Conservation (phyloP, 2,888 invertebrate species). For the Polydesmus complanatus region DNA sequence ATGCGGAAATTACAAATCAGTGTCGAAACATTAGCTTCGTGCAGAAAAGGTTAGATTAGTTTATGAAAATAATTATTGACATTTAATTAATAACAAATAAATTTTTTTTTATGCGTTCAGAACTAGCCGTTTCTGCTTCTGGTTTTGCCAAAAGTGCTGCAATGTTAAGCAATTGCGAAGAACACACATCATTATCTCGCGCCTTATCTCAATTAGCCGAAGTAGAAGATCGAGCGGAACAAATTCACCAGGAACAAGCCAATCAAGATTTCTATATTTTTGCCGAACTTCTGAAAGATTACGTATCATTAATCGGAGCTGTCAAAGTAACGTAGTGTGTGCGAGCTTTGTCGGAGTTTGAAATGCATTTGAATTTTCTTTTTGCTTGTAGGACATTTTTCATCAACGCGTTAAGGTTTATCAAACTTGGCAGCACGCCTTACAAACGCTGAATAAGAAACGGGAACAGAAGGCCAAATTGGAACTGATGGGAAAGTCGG, state of each 20-base stretch:
- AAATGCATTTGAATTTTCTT: background rate
- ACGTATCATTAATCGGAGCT: slow-evolving; percentile 76
- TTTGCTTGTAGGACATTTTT: slow-evolving; percentile 45
- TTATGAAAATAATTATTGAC: background rate
- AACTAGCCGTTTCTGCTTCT: slow-evolving; percentile 61
- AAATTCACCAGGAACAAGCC: slow-evolving; percentile 76
- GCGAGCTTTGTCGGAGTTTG: background rate
- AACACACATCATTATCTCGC: slow-evolving; percentile 76
- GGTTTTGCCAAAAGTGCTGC: slow-evolving; percentile 75
- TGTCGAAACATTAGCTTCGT: slow-evolving; percentile 71
- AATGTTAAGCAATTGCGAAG: slow-evolving; percentile 81
- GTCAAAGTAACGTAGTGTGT: slow-evolving; percentile 52
- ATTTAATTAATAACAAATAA: no score
- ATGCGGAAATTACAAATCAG: slow-evolving; percentile 72
- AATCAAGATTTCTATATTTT: slow-evolving; percentile 87
- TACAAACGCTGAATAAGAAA: slow-evolving; percentile 82
- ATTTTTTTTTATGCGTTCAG: no score
- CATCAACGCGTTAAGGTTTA: slow-evolving; percentile 66
- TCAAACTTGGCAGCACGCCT: slow-evolving; percentile 95
- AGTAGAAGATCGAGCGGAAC: slow-evolving; percentile 70
- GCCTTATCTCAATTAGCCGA: slow-evolving; percentile 83
- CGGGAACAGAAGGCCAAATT: slow-evolving; percentile 85
- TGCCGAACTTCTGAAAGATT: slow-evolving; percentile 89
- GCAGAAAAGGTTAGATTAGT: slow-evolving; percentile 52
- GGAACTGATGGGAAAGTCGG: slow-evolving; percentile 74